Conservation (phyloP, 2,113 vertebrate genomes). For the Megatriorchis doriae region DNA sequence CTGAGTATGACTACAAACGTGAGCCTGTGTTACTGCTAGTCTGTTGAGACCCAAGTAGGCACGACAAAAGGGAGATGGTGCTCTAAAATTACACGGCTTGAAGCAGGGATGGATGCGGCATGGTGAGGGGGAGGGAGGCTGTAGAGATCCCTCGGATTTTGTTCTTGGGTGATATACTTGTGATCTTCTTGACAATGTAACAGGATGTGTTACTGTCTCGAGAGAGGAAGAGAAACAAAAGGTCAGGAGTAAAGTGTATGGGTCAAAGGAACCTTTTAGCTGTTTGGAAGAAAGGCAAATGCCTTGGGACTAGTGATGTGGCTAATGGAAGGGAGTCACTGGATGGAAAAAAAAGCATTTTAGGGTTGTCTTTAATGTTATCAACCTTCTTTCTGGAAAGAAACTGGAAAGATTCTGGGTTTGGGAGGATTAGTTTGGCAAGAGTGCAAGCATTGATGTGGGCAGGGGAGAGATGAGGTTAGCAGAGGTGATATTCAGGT, state of each 20-base stretch:
- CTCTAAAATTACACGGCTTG: neutral
- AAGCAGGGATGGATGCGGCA: neutral
- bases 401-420: neutral
- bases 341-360: neutral
- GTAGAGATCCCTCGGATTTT: rapidly evolving
- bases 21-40: rapidly evolving
- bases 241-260: neutral
- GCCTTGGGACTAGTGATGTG: neutral
- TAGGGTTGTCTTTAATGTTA: neutral
- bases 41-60: neutral
- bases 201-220: neutral
- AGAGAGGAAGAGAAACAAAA: neutral
- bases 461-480: neutral
- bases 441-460: neutral
- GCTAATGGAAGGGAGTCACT: neutral
- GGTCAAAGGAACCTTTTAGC: neutral
- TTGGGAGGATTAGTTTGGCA: neutral
- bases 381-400: neutral
- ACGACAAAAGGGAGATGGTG: neutral
- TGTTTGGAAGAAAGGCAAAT: neutral
- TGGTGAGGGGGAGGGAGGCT: neutral
- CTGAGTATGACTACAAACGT: rapidly evolving
- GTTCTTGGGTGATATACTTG: neutral
- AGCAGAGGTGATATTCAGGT: neutral
- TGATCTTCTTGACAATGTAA: neutral